Base-by-base conservation (phyloP, 2,888 invertebrate genomes). In the Dasysyrphus tricinctus region DNA sequence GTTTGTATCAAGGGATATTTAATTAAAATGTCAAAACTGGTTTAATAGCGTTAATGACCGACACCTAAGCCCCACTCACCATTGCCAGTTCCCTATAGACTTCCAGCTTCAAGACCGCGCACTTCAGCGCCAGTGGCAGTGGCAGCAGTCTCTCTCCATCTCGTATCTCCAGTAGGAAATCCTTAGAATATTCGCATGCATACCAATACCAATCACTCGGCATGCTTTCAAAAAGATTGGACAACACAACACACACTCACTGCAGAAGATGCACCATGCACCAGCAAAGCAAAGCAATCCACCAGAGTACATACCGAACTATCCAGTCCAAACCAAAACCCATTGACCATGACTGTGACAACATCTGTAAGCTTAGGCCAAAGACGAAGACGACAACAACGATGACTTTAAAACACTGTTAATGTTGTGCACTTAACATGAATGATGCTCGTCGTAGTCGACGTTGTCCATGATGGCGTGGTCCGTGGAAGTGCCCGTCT, bases 1-100 rank as follows among this genome's bases (percentile, higher is more conserved):
- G 54, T 34, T 57, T 65, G 67, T 79, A 82, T 74, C 76, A 77
- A 49, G 77, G 77, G 84, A 80, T 80, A 89, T 91, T 92, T 92
- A 92, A 92, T 92, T 92, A 92, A 92, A 92, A 92, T 92, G 92
- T 92, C 91, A 92, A 91, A 92, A 92, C 92, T 90, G 92, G 92
- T 92, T 92, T 92, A 92, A 92, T 91, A 90, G 91, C 92, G 91
- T 91, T 92, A 92, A 92, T 92, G 92, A 92, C 91, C 90, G 90
- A 92, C 92, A 91, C 91, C 89, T 90, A 73, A 70, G 32, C 67
- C 42, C 49, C 67, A 49, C 69, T 14, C 5, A 37, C 49, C 47
- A 67, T 49, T 65, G 11, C 34, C 42, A 39, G 16, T 24, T 47
- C 11, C 39, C 51, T 39, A 39, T 24, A 54, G 24, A 54, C 39